phyloP scores from a whole-genome alignment of 92 coral and sea anemone genomes.

The Porites rus region DNA sequence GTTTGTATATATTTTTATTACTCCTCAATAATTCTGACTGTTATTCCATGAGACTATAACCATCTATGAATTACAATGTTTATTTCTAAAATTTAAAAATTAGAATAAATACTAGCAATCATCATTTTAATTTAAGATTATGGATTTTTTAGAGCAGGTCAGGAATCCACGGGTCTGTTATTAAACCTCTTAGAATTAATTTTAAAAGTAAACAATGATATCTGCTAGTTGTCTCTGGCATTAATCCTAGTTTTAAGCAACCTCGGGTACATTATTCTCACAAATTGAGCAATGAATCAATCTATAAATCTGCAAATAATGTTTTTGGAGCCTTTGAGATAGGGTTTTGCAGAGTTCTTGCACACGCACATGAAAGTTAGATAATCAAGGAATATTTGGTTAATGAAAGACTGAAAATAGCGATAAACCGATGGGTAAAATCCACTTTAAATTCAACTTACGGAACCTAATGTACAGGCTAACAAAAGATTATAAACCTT shows the following conservation, averaged over 20 bases:
- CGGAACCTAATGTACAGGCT: too few relatives aligned
- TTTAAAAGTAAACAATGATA: not conserved
- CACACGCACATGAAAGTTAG: not conserved
- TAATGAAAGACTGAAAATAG: not conserved
- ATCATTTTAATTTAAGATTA: not conserved
- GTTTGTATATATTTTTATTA: not conserved
- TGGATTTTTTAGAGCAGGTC: not conserved
- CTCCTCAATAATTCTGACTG: too few relatives aligned
- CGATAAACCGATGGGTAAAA: not conserved
- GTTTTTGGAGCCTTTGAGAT: too few relatives aligned
- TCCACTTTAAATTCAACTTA: not conserved
- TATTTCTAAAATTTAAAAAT: too few relatives aligned
- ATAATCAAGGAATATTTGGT: not conserved
- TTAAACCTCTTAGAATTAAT: not conserved
- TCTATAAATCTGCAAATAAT: constrained; percentile 1
- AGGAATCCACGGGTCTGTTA: constrained; percentile 1
- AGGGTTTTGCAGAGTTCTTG: not conserved
- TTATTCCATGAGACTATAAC: too few relatives aligned
- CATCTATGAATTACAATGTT: too few relatives aligned
- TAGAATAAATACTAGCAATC: too few relatives aligned
- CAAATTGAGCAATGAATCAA: not conserved
- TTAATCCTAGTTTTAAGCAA: not conserved
- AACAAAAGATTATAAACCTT: not conserved
- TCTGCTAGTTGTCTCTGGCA: not conserved
- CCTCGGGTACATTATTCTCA: not conserved